Conservation (phyloP, 2,113 vertebrate genomes). For the Archilochus colubris region DNA sequence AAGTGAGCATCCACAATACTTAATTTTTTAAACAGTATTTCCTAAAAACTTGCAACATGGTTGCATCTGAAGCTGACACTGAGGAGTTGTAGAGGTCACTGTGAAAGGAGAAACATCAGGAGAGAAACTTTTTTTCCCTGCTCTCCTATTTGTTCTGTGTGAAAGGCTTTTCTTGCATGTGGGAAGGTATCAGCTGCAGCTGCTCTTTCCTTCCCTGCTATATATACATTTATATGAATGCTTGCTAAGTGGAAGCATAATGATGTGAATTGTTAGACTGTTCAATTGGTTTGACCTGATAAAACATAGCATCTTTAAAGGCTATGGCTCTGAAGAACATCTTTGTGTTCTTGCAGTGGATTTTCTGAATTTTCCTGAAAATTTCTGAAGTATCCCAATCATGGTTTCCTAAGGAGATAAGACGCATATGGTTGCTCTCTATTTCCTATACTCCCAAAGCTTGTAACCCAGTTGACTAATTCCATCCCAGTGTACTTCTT, state of each 20-base stretch:
- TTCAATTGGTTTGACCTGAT: not conserved
- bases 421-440: accelerated
- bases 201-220: not conserved
- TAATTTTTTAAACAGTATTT: not conserved
- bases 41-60: not conserved
- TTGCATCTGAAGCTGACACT: not conserved
- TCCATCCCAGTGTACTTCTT: not conserved
- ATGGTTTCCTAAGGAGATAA: not conserved
- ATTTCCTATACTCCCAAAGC: not conserved
- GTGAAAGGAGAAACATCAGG: not conserved
- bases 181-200: not conserved
- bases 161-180: not conserved
- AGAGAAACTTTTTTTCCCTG: not conserved
- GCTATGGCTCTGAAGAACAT: not conserved
- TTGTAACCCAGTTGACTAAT: not conserved
- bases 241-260: not conserved
- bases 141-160: not conserved
- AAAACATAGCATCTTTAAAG: not conserved
- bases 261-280: not conserved
- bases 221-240: not conserved
- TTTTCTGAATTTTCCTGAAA: not conserved
- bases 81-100: not conserved
- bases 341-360: not conserved
- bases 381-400: not conserved
- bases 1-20: not conserved